These are phyloP conservation scores for Pogonomyrmex californicus DNA, from an alignment of 1,140 invertebrate species.

Conservation along the genomic window DNA sequence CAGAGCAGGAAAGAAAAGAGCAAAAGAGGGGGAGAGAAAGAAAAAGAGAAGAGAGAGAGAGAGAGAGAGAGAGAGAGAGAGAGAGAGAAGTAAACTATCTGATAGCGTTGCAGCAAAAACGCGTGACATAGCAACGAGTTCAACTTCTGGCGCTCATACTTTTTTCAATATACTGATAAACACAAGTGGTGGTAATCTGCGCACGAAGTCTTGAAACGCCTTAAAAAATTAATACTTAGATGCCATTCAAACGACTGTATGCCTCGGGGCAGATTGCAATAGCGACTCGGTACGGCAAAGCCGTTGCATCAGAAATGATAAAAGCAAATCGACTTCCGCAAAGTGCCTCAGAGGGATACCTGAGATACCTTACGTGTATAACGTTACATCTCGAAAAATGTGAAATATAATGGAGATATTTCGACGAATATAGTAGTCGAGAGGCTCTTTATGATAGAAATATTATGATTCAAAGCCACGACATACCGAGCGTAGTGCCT, in stretches of 20 bases:
- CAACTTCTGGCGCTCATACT: slow-evolving; percentile 8
- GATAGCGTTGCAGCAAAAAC: slow-evolving; percentile 1
- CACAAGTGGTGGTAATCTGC: slow-evolving; percentile 39
- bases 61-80: background rate
- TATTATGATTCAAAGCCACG: slow-evolving; percentile 35
- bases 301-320: slow-evolving; percentile 48
- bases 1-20: too few species aligned
- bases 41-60: background rate
- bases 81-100: background rate
- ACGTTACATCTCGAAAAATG: slow-evolving; percentile 61
- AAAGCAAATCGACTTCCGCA: slow-evolving; percentile 61
- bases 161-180: slow-evolving; percentile 23
- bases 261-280: slow-evolving; percentile 36
- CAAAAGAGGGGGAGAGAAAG: too few species aligned
- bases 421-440: slow-evolving; percentile 33
- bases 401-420: slow-evolving; percentile 55
- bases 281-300: background rate
- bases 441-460: slow-evolving; percentile 41
- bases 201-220: background rate
- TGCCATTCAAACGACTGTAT: slow-evolving; percentile 32
- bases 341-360: slow-evolving; percentile 55
- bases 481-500: background rate
- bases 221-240: slow-evolving; percentile 55
- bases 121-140: slow-evolving; percentile 2
- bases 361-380: slow-evolving; percentile 42